Percentiles rank a stretch among this genome's conserved stretches.
Conservation (phyloP, 2,113 vertebrate species). For the Colinus virginianus region DNA sequence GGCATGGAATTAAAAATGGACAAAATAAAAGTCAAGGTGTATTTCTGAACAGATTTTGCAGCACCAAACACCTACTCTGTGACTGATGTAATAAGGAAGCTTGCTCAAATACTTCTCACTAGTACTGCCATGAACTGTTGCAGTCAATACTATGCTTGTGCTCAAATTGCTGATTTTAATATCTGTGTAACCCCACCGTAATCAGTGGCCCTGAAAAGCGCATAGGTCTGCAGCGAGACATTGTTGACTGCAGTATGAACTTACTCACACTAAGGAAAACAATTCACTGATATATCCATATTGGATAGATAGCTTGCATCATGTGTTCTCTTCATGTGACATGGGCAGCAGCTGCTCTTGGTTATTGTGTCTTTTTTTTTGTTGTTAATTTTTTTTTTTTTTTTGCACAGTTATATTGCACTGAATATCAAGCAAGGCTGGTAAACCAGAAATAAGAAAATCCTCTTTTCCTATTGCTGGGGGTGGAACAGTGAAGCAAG, state of each 20-base stretch:
- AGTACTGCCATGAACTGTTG: not conserved
- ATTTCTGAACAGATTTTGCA: not conserved
- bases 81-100: not conserved
- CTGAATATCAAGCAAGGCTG: not conserved
- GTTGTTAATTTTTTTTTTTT: not conserved
- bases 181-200: not conserved
- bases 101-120: not conserved
- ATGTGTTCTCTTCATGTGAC: not conserved
- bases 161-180: not conserved
- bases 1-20: not conserved
- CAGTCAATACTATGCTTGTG: not conserved
- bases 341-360: rapidly evolving
- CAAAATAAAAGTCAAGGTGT: not conserved
- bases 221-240: not conserved
- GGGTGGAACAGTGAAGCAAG: not conserved
- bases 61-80: not conserved
- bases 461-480: not conserved
- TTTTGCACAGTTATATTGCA: not conserved
- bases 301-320: not conserved
- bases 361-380: not conserved
- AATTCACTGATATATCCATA: not conserved
- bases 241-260: not conserved
- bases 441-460: slow-evolving; percentile 18
- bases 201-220: not conserved
- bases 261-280: not conserved